phyloP scores from a whole-genome alignment of 2,888 invertebrate genomes.

The Leptinotarsa tumamoca region DNA sequence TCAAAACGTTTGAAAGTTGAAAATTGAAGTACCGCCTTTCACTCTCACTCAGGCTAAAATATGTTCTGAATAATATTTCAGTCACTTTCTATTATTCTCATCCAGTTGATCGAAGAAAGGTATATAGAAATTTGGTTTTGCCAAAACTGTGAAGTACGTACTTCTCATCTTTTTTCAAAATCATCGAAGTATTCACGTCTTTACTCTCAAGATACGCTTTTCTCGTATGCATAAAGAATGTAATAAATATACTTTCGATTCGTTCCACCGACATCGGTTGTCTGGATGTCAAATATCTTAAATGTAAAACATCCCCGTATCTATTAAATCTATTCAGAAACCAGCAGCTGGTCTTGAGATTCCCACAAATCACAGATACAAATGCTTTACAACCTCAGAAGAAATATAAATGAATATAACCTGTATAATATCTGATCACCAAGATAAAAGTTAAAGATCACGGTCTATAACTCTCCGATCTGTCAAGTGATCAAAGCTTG shows the following conservation, averaged over 20 bases:
- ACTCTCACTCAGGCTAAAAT: too few relatives aligned
- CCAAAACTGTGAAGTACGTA: too few relatives aligned
- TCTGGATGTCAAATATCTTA: conserved; percentile 23
- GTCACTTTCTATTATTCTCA: too few relatives aligned
- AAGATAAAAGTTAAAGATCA: conserved; percentile 48
- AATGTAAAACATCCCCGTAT: conserved; percentile 36
- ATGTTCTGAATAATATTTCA: too few relatives aligned
- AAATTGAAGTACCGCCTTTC: too few relatives aligned
- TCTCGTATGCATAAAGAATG: conserved; percentile 16
- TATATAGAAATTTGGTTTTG: too few relatives aligned
- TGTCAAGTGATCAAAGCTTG: conserved; percentile 48
- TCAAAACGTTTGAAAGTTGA: too few relatives aligned
- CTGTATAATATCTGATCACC: conserved; percentile 47
- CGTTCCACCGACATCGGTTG: conserved; percentile 23
- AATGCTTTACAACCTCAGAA: conserved; percentile 39
- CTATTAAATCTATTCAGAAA: conserved; percentile 32
- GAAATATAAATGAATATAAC: conserved; percentile 46
- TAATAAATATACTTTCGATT: conserved; percentile 23
- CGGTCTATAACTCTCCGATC: conserved; percentile 46
- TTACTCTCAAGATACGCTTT: background rate
- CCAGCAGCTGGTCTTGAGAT: conserved; percentile 42
- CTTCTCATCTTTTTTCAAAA: too few relatives aligned
- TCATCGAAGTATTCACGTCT: too few relatives aligned
- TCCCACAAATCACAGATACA: conserved; percentile 47
- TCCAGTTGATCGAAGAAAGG: too few relatives aligned